Evolutionary conservation across 2,797 vertebrate genomes (phyloP), one percentile per base, ranked within the genome.

Genomic region (Nothura maculosa): DNA sequence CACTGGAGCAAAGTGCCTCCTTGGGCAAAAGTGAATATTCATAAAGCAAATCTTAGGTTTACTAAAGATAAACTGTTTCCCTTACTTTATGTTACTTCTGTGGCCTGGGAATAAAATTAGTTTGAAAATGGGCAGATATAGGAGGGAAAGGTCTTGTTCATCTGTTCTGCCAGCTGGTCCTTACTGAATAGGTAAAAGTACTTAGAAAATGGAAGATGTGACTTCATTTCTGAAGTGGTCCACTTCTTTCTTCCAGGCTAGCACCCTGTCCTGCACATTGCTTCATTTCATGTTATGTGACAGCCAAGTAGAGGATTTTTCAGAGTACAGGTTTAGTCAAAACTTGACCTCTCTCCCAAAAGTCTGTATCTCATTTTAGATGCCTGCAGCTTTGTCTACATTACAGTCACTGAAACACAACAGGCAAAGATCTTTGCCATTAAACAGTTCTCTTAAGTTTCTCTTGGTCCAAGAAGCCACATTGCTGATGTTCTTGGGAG

Each of bases 1-100:
- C 48, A 2, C 9, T 55, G 45, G 24, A 68, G 69, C 66, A 48
- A 62, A 69, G 60, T 2, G 2, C 24, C 34, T 78, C 24, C 24
- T n/a, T 16, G 5, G 18, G 40, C 24, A 57, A 34, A 55, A 55
- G 30, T 20, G 19, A 60, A 30, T 17, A 12, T 34, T 55, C 63
- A 43, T 5, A 9, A 40, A 76, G 48, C n/a, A 12, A 8, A 74
- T 63, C 24, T 78, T 34, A 34, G 17, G 4, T 57, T 87, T 62
- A 45, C 81, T 62, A 45, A 36, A 61, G 27, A 12, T 45, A 81
- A 67, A 55, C 11, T 17, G 12, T 58, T 34, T 70, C 54, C 54
- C 15, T 38, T 70, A 38, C 8, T 17, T 25, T 24, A 0, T 21
- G 15, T 38, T 64, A 80, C 30, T 61, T 83, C 0, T 0, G 6